Conservation (phyloP, 2,888 invertebrate genomes). For the Calameuta pallipes region DNA sequence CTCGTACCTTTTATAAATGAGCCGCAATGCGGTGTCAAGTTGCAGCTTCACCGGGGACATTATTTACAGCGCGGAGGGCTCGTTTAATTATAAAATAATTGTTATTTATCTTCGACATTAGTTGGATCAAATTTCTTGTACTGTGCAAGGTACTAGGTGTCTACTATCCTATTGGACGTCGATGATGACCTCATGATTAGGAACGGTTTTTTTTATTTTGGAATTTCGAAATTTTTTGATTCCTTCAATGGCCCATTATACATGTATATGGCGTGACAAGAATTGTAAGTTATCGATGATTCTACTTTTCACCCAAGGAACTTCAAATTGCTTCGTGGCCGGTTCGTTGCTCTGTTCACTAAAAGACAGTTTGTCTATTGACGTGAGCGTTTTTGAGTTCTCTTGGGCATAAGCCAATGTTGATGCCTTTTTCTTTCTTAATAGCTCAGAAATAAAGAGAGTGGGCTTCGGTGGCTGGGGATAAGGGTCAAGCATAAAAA, state of each 20-base stretch:
- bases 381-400: neutral
- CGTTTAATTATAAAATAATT: conserved; percentile 62
- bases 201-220: neutral
- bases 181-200: neutral
- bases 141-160: neutral
- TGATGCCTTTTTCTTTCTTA: neutral
- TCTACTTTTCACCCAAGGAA: neutral
- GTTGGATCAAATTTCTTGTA: conserved; percentile 43
- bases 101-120: conserved; percentile 55
- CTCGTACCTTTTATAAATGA: conserved; percentile 57
- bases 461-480: neutral
- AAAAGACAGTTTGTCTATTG: neutral
- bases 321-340: neutral
- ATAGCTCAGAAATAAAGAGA: neutral
- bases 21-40: conserved; percentile 53
- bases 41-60: conserved; percentile 36
- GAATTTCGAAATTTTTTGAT: neutral
- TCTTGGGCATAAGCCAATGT: neutral
- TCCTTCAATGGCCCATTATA: neutral
- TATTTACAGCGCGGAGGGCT: conserved; percentile 45
- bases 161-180: neutral
- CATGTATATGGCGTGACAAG: neutral
- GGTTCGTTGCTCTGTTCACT: neutral
- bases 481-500: neutral
- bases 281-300: neutral